Conservation (phyloP, 2,113 vertebrate species). For the Steatornis caripensis region DNA sequence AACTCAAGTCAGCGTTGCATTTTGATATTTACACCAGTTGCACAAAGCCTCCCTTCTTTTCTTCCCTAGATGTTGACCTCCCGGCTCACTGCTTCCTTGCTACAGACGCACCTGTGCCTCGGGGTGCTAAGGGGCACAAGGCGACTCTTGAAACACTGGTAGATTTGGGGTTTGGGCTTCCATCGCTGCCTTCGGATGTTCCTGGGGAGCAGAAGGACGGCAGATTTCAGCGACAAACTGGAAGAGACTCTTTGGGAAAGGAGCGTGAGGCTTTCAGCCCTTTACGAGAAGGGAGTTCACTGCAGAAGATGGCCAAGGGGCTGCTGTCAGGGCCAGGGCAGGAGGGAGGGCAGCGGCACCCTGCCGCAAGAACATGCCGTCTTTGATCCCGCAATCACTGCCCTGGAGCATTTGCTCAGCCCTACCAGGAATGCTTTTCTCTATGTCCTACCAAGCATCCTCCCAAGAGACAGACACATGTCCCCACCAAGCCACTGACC, state of each 20-base stretch:
- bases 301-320: not conserved
- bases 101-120: rapidly evolving
- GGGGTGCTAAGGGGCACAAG: not conserved
- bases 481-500: not conserved
- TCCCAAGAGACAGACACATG: not conserved
- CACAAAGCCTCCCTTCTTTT: not conserved
- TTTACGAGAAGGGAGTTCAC: not conserved
- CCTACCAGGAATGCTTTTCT: not conserved
- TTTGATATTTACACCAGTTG: not conserved
- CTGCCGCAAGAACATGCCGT: not conserved
- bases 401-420: not conserved
- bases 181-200: not conserved
- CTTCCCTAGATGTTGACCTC: not conserved
- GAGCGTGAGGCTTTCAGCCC: not conserved
- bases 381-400: not conserved
- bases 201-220: not conserved
- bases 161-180: not conserved
- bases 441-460: not conserved
- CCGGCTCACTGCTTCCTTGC: not conserved
- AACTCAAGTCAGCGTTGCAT: not conserved
- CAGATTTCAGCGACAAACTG: not conserved
- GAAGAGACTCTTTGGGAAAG: not conserved
- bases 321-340: not conserved
- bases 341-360: not conserved
- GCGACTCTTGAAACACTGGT: not conserved